These are phyloP conservation scores for Pica pica DNA, from an alignment of 2,113 vertebrate species.

Conservation along the genomic window DNA sequence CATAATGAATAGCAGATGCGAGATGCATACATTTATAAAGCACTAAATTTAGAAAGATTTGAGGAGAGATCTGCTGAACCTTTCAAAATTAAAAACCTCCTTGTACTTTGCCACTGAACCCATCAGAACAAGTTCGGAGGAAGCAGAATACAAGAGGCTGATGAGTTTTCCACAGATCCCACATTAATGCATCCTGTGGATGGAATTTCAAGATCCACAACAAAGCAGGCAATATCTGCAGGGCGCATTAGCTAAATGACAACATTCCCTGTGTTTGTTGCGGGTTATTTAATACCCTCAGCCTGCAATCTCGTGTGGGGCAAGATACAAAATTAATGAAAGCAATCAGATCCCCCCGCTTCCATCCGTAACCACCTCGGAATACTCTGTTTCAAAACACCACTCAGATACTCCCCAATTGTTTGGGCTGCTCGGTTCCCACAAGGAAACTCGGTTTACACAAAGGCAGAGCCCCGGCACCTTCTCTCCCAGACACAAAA, in stretches of 20 bases:
- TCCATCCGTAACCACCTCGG: not conserved
- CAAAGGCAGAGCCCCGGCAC: not conserved
- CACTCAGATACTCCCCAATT: not conserved
- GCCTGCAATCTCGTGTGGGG: not conserved
- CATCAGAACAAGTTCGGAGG: not conserved
- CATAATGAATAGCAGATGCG: not conserved
- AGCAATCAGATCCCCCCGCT: not conserved
- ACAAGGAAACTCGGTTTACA: not conserved
- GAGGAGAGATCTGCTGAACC: not conserved
- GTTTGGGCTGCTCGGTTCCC: not conserved
- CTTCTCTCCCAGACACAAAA: not conserved
- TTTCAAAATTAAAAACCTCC: not conserved
- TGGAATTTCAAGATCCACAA: not conserved
- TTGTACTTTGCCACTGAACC: not conserved
- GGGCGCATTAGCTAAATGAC: not conserved
- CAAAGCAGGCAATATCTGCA: not conserved
- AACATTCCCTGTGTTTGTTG: not conserved
- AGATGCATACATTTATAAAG: not conserved
- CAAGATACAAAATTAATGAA: no score
- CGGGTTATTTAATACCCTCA: not conserved
- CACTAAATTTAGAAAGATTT: not conserved
- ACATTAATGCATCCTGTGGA: rapidly evolving
- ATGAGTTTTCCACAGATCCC: not conserved
- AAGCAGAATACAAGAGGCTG: not conserved
- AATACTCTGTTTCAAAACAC: not conserved